These are phyloP conservation scores for Leptodactylus fuscus DNA, from an alignment of 2,113 vertebrate genomes.

Conservation along the genomic window DNA sequence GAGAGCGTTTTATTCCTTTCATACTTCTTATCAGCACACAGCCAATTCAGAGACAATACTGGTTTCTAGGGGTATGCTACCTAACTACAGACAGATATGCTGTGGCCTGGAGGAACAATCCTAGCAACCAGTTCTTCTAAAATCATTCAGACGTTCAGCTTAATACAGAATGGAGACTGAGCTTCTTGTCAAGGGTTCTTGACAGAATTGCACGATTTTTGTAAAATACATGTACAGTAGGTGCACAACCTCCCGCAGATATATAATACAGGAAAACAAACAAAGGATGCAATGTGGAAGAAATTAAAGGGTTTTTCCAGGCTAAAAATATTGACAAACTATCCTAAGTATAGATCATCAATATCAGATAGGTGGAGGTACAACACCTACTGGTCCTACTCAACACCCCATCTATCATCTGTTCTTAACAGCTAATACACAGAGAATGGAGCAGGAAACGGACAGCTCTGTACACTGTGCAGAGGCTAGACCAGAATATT, in stretches of 20 bases:
- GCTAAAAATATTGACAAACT: no score
- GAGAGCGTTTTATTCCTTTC: background rate
- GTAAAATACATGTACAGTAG: background rate
- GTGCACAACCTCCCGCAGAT: background rate
- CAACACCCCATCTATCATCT: no score
- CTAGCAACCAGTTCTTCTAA: background rate
- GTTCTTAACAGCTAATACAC: no score
- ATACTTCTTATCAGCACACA: background rate
- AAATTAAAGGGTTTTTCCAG: no score
- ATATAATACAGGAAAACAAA: background rate
- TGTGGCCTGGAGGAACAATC: background rate
- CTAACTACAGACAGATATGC: background rate
- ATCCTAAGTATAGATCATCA: no score
- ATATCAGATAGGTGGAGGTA: no score
- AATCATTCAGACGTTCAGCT: background rate
- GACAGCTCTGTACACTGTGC: no score
- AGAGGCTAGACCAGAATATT: no score
- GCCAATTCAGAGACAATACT: background rate
- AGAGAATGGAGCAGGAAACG: no score
- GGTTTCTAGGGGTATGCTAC: background rate
- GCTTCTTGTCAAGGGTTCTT: background rate
- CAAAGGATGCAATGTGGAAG: background rate
- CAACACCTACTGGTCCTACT: no score
- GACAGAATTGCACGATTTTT: background rate
- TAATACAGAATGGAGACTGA: background rate